phyloP scores from a whole-genome alignment of 2,113 vertebrate genomes.

The Catharus fuscescens region DNA sequence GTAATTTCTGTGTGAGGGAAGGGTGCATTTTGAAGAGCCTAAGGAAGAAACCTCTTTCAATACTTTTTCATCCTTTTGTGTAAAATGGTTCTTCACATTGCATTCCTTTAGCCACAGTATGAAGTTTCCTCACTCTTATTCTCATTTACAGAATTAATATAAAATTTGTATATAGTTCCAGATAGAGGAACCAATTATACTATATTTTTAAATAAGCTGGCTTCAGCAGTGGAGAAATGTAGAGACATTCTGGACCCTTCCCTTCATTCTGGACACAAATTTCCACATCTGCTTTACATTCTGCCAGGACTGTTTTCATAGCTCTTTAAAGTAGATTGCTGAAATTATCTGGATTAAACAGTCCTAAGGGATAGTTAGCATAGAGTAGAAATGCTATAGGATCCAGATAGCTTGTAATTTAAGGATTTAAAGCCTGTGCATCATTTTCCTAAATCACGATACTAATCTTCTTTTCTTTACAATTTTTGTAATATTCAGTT shows the following conservation, averaged over 20 bases:
- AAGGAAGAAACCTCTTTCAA: not conserved
- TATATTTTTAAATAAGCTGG: not conserved
- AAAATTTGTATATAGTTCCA: not conserved
- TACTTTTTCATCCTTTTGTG: not conserved
- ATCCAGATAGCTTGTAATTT: not conserved
- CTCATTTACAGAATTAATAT: not conserved
- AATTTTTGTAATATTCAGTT: not conserved
- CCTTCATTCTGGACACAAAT: not conserved
- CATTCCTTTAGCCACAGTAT: not conserved
- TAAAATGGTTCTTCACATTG: not conserved
- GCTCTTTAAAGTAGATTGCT: not conserved
- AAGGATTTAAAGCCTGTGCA: not conserved
- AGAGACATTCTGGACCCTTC: not conserved
- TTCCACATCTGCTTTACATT: constrained; percentile 38
- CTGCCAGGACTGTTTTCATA: not conserved
- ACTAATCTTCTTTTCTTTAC: not conserved
- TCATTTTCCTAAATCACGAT: not conserved
- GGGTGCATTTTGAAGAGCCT: not conserved
- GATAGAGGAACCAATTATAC: not conserved
- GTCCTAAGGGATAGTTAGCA: not conserved
- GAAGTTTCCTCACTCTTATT: not conserved
- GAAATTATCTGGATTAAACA: constrained; percentile 28
- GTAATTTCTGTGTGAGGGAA: not conserved
- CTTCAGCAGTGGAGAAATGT: not conserved
- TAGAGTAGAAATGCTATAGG: not conserved